Evolutionary conservation across 2,113 vertebrate genomes (phyloP).

Genomic region (Pluvianellus socialis): DNA sequence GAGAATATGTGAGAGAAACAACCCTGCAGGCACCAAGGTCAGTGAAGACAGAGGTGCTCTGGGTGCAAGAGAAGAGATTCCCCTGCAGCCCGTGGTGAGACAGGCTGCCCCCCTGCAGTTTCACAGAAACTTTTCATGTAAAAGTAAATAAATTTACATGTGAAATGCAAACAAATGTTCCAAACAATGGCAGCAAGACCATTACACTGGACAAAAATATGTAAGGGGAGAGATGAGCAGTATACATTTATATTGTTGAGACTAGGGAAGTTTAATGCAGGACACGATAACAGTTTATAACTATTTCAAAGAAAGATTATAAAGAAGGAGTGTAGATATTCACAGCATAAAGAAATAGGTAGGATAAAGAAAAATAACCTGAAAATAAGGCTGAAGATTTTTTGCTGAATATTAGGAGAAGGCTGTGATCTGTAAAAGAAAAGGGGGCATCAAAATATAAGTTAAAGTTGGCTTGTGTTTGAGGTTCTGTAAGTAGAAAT

Average conservation of each 20-base stretch:
- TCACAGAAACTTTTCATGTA: background rate
- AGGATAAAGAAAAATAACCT: constrained; percentile 34
- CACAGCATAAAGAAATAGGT: constrained; percentile 5
- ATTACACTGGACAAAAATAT: background rate
- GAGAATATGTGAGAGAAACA: background rate
- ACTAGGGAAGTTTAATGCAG: constrained; percentile 36
- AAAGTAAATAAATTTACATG: background rate
- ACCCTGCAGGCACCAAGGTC: background rate
- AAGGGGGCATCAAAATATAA: constrained; percentile 26
- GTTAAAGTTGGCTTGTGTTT: background rate
- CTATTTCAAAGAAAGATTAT: constrained; percentile 44
- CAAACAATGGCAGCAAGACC: background rate
- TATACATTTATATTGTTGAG: constrained; percentile 25
- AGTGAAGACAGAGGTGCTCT: background rate
- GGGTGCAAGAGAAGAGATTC: rapidly evolving
- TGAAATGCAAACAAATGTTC: background rate
- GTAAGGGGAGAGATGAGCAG: background rate
- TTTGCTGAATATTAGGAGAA: constrained; percentile 45
- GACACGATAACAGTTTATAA: constrained; percentile 49
- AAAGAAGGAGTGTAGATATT: constrained; percentile 43
- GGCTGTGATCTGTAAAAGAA: background rate
- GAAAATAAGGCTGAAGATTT: constrained; percentile 49
- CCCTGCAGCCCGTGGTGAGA: background rate
- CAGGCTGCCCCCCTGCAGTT: background rate
- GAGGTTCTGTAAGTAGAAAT: background rate